These are phyloP conservation scores for Notarius quadriscutis DNA, from an alignment of 2,113 vertebrate genomes.

Conservation along the genomic window DNA sequence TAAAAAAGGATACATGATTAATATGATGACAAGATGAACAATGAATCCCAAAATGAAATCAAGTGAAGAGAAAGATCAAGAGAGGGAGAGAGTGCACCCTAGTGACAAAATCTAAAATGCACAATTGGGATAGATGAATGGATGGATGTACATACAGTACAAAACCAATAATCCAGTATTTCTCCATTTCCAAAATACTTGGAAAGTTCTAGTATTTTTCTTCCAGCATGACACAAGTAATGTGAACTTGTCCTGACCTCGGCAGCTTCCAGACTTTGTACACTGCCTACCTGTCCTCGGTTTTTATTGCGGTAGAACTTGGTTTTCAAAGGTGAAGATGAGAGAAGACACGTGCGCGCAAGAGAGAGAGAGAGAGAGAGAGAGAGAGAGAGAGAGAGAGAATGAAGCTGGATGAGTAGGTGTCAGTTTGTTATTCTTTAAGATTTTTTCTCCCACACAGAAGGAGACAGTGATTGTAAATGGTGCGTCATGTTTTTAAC, in stretches of 20 bases:
- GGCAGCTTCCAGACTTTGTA: neutral
- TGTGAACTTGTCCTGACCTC: neutral
- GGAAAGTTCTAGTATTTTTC: neutral
- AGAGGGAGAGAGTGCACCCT: conserved; percentile 13
- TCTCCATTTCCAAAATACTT: neutral
- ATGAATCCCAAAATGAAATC: neutral
- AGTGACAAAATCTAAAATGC: conserved; percentile 6
- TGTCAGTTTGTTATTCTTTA: conserved; percentile 60
- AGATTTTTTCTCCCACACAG: conserved; percentile 52
- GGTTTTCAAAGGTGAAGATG: conserved; percentile 2
- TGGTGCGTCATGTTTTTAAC: neutral
- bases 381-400: conserved; percentile 9
- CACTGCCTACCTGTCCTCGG: neutral
- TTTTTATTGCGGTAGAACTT: neutral
- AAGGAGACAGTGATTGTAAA: conserved; percentile 46
- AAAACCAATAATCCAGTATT: neutral
- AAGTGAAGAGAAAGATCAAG: neutral
- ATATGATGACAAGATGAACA: neutral
- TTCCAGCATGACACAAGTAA: neutral
- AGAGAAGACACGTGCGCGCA: neutral
- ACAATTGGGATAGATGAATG: neutral
- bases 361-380: conserved; percentile 32
- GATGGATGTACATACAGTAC: neutral
- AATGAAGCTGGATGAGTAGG: conserved; percentile 40
- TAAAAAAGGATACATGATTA: conserved; percentile 14